Evolutionary conservation across 2,888 invertebrate species (phyloP).

Genomic region (Heliconius hortense): DNA sequence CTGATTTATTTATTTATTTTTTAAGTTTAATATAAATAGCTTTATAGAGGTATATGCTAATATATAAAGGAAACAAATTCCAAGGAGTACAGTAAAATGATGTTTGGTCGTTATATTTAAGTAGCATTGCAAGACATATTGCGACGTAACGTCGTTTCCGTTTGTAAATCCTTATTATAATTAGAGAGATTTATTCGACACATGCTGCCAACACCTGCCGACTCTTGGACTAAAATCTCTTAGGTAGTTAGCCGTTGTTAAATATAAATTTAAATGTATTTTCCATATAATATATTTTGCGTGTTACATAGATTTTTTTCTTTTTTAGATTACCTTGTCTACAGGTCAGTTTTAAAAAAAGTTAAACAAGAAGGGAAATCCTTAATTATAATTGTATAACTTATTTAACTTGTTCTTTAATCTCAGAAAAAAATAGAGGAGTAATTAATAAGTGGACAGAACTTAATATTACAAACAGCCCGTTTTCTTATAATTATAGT

Average conservation of each 20-base stretch:
- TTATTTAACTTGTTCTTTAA: too few species aligned
- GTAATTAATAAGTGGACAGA: too few species aligned
- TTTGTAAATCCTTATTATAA: slow-evolving; percentile 43
- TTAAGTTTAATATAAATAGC: too few species aligned
- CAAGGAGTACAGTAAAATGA: background rate
- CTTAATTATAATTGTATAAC: too few species aligned
- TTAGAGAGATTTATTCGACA: slow-evolving; percentile 52
- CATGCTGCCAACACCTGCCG: slow-evolving; percentile 53
- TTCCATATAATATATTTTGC: background rate
- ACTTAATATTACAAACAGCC: too few species aligned
- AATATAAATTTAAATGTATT: slow-evolving; percentile 13
- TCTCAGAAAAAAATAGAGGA: too few species aligned
- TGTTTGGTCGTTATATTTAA: background rate
- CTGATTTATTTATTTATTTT: too few species aligned
- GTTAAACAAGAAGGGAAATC: too few species aligned
- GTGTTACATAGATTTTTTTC: too few species aligned
- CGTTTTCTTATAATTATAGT: too few species aligned
- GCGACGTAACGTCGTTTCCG: slow-evolving; percentile 24
- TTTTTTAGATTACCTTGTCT: too few species aligned
- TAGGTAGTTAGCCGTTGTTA: slow-evolving; percentile 24
- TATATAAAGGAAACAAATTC: background rate
- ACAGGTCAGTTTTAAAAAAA: too few species aligned
- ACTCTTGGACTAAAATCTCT: slow-evolving; percentile 29
- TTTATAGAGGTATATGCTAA: background rate
- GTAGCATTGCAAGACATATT: slow-evolving; percentile 14